These are phyloP conservation scores for Paracanthobrama guichenoti DNA, from an alignment of 2,113 vertebrate genomes.

Conservation along the genomic window DNA sequence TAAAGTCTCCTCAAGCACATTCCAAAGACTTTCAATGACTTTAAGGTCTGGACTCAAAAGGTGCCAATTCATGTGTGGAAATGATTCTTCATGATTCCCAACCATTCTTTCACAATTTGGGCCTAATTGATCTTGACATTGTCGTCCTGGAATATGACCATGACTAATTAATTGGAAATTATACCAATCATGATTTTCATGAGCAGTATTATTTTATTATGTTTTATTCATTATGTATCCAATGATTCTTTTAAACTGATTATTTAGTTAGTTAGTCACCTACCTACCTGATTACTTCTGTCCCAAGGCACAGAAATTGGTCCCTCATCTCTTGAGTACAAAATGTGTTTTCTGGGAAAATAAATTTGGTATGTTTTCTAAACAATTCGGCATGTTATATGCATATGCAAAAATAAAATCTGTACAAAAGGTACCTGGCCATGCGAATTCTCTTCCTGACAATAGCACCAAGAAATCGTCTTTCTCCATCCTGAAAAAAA, in stretches of 20 bases:
- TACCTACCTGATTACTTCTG: constrained; percentile 93
- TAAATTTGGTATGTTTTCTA: neutral
- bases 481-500: constrained; percentile 85
- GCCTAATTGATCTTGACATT: no score
- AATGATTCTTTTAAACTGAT: neutral
- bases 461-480: constrained; percentile 87
- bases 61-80: no score
- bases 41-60: no score
- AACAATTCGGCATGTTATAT: neutral
- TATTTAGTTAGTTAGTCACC: no score
- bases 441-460: constrained; percentile 92
- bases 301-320: constrained; percentile 95
- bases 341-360: constrained; percentile 67
- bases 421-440: constrained; percentile 86
- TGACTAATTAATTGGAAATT: neutral
- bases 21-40: no score
- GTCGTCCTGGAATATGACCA: no score
- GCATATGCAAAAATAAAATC: no score
- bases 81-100: no score
- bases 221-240: neutral
- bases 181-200: neutral
- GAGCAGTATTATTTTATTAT: no score
- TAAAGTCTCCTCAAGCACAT: no score
- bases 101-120: no score
- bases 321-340: constrained; percentile 84